These are phyloP conservation scores for Porites lutea DNA, from an alignment of 64 coral and sea anemone species.

Conservation along the genomic window DNA sequence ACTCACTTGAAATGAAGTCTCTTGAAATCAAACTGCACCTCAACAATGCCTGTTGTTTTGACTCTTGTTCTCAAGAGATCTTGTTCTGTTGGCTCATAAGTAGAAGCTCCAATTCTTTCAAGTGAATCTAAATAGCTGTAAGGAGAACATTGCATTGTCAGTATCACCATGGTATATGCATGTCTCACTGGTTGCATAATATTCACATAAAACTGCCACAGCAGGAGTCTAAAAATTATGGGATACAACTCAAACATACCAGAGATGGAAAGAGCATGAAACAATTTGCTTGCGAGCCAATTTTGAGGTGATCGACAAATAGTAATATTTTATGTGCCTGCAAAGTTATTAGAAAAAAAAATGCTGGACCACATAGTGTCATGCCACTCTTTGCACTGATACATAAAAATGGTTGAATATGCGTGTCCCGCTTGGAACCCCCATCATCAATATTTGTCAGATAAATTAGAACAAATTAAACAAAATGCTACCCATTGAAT, in stretches of 20 bases:
- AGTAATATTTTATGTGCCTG: no score
- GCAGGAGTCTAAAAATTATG: no score
- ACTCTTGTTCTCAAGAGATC: constrained; percentile 96
- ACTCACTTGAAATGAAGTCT: constrained; percentile 99
- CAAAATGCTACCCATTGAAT: constrained; percentile 31
- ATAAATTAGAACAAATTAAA: constrained; percentile 44
- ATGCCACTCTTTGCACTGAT: no score
- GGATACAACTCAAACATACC: no score
- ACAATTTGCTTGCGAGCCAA: no score
- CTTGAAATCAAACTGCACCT: constrained; percentile 98
- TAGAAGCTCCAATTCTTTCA: constrained; percentile 82
- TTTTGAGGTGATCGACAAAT: no score
- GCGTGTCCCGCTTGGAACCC: constrained; percentile 20
- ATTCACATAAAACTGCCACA: no score
- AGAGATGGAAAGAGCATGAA: no score
- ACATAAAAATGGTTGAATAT: constrained; percentile 16
- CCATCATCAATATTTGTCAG: constrained; percentile 47
- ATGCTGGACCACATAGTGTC: no score
- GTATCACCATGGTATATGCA: not conserved
- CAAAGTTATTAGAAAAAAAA: no score
- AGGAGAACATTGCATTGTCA: not conserved
- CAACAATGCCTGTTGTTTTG: constrained; percentile 97
- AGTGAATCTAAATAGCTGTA: constrained; percentile 93
- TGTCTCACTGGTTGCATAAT: no score
- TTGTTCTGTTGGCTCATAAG: constrained; percentile 96